Percentiles rank a stretch among this genome's conserved stretches.
Conservation (phyloP, 2,113 vertebrate genomes). For the Antigone vipio region DNA sequence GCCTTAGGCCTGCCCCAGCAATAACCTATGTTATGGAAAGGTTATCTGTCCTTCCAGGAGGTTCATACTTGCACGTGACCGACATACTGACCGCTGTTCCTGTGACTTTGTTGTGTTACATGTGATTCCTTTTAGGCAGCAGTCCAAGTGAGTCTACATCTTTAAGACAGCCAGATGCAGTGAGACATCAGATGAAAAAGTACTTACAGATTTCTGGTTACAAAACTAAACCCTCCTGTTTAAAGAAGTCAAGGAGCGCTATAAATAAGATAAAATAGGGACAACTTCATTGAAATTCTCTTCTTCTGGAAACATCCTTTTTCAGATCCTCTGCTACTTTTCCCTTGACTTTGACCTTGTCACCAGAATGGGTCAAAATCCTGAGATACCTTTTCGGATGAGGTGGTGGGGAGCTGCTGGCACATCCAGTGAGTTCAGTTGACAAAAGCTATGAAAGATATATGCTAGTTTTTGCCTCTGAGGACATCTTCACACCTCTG, state of each 20-base stretch:
- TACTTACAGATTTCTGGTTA: too few species aligned
- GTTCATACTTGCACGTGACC: not conserved
- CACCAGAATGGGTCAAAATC: not conserved
- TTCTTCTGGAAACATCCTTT: not conserved
- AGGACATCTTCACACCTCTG: not conserved
- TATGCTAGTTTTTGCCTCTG: not conserved
- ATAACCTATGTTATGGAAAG: fast-evolving
- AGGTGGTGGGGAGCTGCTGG: not conserved
- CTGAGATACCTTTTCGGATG: not conserved
- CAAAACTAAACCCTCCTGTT: not conserved
- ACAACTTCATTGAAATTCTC: not conserved
- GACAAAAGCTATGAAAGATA: not conserved
- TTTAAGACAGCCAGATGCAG: not conserved
- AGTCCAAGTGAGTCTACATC: not conserved
- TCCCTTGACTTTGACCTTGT: not conserved
- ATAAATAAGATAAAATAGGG: not conserved
- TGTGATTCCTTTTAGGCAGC: not conserved
- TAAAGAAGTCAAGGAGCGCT: not conserved
- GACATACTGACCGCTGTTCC: too few species aligned
- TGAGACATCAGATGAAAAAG: not conserved
- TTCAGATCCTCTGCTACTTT: not conserved
- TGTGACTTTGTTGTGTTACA: not conserved
- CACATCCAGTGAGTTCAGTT: not conserved
- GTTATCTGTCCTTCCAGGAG: not conserved
- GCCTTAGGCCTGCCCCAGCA: not conserved